Conservation (phyloP, 2,888 invertebrate species). For the Euphydryas editha region DNA sequence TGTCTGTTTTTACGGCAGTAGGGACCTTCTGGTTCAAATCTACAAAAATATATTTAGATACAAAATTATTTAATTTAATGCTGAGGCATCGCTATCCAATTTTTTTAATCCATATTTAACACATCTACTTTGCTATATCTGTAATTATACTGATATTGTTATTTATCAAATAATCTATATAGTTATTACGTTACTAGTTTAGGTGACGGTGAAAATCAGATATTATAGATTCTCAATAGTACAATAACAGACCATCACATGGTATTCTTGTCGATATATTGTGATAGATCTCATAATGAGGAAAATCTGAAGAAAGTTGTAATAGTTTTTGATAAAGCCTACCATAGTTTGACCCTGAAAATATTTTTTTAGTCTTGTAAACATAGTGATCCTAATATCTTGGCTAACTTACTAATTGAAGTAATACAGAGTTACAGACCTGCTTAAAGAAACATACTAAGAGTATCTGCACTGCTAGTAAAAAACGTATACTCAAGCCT, state of each 20-base stretch:
- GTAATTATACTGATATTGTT: no score
- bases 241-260: conserved; percentile 20
- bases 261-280: conserved; percentile 6
- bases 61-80: conserved; percentile 20
- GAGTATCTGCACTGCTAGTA: not conserved
- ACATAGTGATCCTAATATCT: not conserved
- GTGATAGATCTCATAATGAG: not conserved
- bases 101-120: not conserved
- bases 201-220: no score
- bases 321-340: not conserved
- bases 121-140: not conserved
- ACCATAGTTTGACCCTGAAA: not conserved
- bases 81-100: not conserved
- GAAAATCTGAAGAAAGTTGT: not conserved
- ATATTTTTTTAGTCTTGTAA: not conserved
- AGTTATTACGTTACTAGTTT: no score
- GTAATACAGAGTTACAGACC: not conserved
- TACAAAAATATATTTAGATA: conserved; percentile 33
- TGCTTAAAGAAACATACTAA: not conserved
- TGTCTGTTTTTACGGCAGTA: conserved; percentile 61
- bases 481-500: conserved; percentile 1
- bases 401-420: conserved; percentile 1
- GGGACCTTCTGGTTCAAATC: conserved; percentile 62
- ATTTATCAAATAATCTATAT: no score
- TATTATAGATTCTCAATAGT: conserved; percentile 15